Percentiles rank a stretch among this genome's conserved stretches.
Evolutionary conservation across 2,888 invertebrate genomes (phyloP).

Genomic region (Cryptosula pallasiana): DNA sequence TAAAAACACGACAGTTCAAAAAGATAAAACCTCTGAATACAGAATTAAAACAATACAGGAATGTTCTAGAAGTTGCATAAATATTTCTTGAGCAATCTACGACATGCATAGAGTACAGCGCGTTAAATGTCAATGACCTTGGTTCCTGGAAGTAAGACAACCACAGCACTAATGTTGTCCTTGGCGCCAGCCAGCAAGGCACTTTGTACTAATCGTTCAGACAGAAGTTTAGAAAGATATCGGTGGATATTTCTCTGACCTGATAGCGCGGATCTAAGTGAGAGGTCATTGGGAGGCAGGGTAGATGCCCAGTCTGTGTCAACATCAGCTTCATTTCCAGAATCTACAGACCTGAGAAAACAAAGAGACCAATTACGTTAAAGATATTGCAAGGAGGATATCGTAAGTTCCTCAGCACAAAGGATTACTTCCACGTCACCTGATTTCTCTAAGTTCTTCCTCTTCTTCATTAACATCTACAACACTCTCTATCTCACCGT

Average conservation of each 20-base stretch:
- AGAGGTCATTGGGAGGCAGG: not conserved
- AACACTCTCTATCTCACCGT: not conserved
- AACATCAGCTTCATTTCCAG: constrained; percentile 32
- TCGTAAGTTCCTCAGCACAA: no score
- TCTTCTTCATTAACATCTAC: not conserved
- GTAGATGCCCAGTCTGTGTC: constrained; percentile 31
- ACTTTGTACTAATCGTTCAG: constrained; percentile 46
- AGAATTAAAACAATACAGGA: not conserved
- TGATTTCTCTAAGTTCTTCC: constrained; percentile 6
- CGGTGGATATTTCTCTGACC: constrained; percentile 25
- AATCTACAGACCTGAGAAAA: constrained; percentile 30
- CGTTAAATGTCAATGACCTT: not conserved
- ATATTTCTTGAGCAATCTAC: no score
- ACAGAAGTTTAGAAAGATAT: constrained; percentile 41
- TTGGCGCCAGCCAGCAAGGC: constrained; percentile 47
- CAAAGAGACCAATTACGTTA: no score
- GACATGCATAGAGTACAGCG: not conserved
- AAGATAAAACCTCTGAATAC: no score
- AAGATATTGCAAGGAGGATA: no score
- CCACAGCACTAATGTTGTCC: constrained; percentile 47
- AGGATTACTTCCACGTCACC: no score
- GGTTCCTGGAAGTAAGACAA: constrained; percentile 41
- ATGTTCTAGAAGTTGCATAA: no score
- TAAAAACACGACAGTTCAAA: no score
- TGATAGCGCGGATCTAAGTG: not conserved